Base-by-base conservation (phyloP, 1,140 invertebrate genomes). In the Yoshiicerus persimilis region DNA sequence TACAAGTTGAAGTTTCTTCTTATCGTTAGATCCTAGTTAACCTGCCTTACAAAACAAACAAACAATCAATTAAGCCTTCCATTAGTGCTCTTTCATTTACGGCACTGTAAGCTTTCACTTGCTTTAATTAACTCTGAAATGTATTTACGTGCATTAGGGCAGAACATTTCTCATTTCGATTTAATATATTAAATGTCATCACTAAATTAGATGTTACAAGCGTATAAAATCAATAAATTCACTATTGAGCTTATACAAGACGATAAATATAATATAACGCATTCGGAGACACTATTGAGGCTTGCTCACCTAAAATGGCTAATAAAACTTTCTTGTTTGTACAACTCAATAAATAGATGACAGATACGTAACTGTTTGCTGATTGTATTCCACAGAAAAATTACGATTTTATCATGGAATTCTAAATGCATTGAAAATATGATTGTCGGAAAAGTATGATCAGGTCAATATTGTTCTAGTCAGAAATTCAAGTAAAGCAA, bases 381-480 rank as follows among this genome's bases (percentile, higher is more conserved):
- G 0, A 62, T 70, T 30, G 30, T 30, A 30, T 70, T 13, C 25
- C 10, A 30, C n/a, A n/a, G n/a, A n/a, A n/a, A n/a, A 66, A 27
- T 30, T 30, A 10, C 23, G 16, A 27, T 4, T 30, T 10, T 30
- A 32, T 70, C 30, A 70, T 32, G 27, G 25, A 70, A 27, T 23
- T 66, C n/a, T 70, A 25, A 70, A 30, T 27, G 30, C 27, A 64
- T 64, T 39, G n/a, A 64, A 64, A 64, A 25, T 23, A 30, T 70
- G 30, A 30, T 30, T 70, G 11, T 70, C 30, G 27, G 23, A 80
- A 36, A 32, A 80, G n/a, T 80, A 36, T 13, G 30, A 80, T 80
- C 75, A 80, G 75, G n/a, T 80, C 34, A 80, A 25, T 70, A 70
- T 20, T 80, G n/a, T 80, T 80, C 75, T 80, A 80, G 75, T 80